Evolutionary conservation across 2,888 invertebrate genomes (phyloP), one percentile per base, ranked within the genome.

Genomic region (Acanthosepion lycidas): DNA sequence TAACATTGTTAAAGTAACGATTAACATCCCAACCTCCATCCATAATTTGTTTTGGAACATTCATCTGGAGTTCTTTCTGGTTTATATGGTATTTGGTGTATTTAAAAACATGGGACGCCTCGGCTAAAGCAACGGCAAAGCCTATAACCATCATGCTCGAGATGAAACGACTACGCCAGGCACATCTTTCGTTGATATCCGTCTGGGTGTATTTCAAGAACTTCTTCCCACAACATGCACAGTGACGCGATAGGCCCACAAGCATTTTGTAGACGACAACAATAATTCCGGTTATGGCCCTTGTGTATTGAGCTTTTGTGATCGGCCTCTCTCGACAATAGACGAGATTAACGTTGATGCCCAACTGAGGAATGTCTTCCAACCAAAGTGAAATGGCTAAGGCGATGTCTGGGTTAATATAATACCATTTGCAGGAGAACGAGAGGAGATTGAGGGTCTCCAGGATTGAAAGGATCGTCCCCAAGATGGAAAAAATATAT

Each of bases 381-480:
- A 93, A 12, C 93, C 93, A 93, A 93, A 93, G 93, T 18, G 93
- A 12, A 20, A 93, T 51, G 53, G 51, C 93, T 6, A 93, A 53
- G 15, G 53, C 93, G 49, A 93, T 51, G 26, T 93, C 93, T 28
- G 93, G 93, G 49, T 93, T 93, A 53, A 93, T 93, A 48, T 53
- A 93, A 53, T 93, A 93, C 93, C 93, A 93, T 53, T 93, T 93
- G 53, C 93, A 93, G 49, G 93, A 28, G 49, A 93, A 93, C 18
- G 93, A 93, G 23, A 93, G 12, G 6, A 93, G 93, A 28, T 93
- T 93, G 28, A 93, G 93, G 5, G 51, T n/a, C 53, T 93, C 93
- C 93, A 93, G 33, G 26, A 93, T 93, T 9, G 93, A 93, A 23
- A 93, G 93, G 53, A 93, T 93, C 5, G 93, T 93, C 4, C 93